Conservation (phyloP, 1,140 invertebrate species). For the Drosophila ficusphila region DNA sequence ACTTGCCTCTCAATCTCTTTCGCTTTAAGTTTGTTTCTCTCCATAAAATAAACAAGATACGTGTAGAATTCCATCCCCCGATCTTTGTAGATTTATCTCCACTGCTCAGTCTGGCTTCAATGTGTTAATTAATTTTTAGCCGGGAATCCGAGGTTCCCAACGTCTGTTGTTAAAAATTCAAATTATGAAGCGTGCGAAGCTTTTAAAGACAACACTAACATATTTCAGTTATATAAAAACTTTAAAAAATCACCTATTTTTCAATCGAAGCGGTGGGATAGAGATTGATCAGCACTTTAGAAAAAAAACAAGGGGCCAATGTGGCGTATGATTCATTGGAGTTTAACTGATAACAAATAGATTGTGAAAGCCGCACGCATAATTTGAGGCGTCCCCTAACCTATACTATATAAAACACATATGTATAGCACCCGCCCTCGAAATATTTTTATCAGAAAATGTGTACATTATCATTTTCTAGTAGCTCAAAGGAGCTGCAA, state of each 20-base stretch:
- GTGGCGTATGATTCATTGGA: slow-evolving; percentile 23
- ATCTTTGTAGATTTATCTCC: slow-evolving; percentile 13
- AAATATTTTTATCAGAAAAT: slow-evolving; percentile 30
- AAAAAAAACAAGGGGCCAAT: not conserved
- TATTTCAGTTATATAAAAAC: too few relatives aligned
- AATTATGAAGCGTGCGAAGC: not conserved
- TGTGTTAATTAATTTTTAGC: slow-evolving; percentile 52
- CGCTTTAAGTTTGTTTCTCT: slow-evolving; percentile 5
- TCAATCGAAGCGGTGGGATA: too few relatives aligned
- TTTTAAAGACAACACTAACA: too few relatives aligned
- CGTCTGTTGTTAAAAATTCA: not conserved
- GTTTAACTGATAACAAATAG: slow-evolving; percentile 19
- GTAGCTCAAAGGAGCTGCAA: slow-evolving; percentile 14
- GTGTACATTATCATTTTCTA: slow-evolving; percentile 11
- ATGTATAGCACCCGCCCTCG: slow-evolving; percentile 25
- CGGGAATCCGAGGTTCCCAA: not conserved
- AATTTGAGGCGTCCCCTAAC: slow-evolving; percentile 23
- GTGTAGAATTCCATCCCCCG: slow-evolving; percentile 5
- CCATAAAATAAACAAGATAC: not conserved
- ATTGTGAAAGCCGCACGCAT: slow-evolving; percentile 9
- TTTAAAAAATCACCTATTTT: too few relatives aligned
- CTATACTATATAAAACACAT: not conserved
- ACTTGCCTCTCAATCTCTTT: slow-evolving; percentile 2
- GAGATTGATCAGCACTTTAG: too few relatives aligned
- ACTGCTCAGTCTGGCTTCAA: slow-evolving; percentile 42